A percentile compares a stretch with the other conserved stretches of the same genome.
These are phyloP conservation scores for Drosophila takahashii DNA, from an alignment of 1,140 invertebrate genomes.

Conservation along the genomic window DNA sequence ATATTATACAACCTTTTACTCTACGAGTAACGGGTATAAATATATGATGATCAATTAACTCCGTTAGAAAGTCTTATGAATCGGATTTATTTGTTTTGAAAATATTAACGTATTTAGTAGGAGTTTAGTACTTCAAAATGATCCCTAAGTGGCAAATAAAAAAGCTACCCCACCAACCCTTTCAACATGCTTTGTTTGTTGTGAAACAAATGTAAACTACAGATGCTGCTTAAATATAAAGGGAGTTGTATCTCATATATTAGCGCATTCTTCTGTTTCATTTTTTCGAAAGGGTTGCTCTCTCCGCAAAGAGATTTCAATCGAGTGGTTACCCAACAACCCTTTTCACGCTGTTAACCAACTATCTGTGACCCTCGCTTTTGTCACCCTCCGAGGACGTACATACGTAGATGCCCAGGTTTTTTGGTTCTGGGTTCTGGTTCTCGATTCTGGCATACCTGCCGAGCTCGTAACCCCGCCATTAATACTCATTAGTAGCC, in stretches of 20 bases:
- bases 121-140: conserved; percentile 16
- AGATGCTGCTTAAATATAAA: conserved; percentile 21
- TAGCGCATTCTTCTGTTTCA: conserved; percentile 7
- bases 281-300: conserved; percentile 22
- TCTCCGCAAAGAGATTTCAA: conserved; percentile 51
- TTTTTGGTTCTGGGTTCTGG: conserved; percentile 11
- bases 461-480: conserved; percentile 45
- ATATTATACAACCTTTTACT: too few species aligned
- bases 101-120: conserved; percentile 26
- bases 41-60: not conserved
- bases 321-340: conserved; percentile 54
- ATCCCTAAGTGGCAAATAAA: conserved; percentile 2
- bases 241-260: conserved; percentile 24
- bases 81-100: not conserved
- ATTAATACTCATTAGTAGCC: conserved; percentile 82
- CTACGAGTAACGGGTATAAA: too few species aligned
- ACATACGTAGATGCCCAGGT: not conserved
- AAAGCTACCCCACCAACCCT: conserved; percentile 13
- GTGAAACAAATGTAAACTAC: conserved; percentile 28
- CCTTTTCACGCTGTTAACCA: conserved; percentile 63
- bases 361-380: conserved; percentile 52
- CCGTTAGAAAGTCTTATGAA: not conserved
- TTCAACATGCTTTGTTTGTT: conserved; percentile 10
- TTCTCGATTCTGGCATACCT: conserved; percentile 30
- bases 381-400: conserved; percentile 13